Percentiles rank a stretch among this genome's conserved stretches.
These are phyloP conservation scores for Prinia subflava DNA, from an alignment of 2,113 vertebrate genomes.

Conservation along the genomic window DNA sequence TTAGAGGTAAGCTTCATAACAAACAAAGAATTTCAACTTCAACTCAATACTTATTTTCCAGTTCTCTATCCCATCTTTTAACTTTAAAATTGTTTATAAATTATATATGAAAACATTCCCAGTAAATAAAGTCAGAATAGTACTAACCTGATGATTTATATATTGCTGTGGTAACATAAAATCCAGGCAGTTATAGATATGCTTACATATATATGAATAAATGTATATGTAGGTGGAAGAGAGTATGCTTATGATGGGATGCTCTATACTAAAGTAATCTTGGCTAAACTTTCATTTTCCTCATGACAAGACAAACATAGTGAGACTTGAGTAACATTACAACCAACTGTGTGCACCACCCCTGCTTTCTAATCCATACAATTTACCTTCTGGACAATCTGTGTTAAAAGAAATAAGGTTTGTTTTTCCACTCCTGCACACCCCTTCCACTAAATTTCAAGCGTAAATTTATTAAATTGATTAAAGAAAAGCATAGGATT, in stretches of 20 bases:
- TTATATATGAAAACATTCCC: not conserved
- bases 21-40: not conserved
- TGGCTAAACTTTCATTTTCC: not conserved
- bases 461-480: not conserved
- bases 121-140: not conserved
- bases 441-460: not conserved
- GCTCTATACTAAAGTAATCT: not conserved
- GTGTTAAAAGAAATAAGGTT: not conserved
- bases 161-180: not conserved
- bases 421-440: not conserved
- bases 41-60: not conserved
- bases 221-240: not conserved
- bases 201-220: not conserved
- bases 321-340: not conserved
- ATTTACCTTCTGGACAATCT: not conserved
- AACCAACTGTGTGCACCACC: not conserved
- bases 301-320: not conserved
- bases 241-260: not conserved
- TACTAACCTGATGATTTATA: not conserved
- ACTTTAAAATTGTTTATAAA: not conserved
- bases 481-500: slow-evolving; percentile 7
- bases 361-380: not conserved
- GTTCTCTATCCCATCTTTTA: not conserved
- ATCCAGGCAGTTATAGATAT: not conserved
- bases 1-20: not conserved